phyloP scores from a whole-genome alignment of 2,797 vertebrate species.

The Peromyscus eremicus region DNA sequence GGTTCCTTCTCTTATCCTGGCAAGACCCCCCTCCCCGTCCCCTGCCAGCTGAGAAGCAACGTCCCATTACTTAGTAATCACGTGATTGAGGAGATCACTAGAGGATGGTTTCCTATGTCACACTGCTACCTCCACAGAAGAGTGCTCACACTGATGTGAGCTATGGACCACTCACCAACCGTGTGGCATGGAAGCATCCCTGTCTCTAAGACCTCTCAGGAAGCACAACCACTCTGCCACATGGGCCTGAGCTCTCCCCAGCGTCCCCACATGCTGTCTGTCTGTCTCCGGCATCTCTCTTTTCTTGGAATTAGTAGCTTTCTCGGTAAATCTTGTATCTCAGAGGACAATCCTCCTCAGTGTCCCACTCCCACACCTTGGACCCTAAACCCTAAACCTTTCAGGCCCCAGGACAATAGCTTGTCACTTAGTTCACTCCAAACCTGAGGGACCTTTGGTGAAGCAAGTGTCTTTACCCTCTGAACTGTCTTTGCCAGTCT shows the following conservation, averaged over 20 bases:
- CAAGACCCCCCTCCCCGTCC: not conserved
- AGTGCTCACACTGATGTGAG: not conserved
- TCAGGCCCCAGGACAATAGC: not conserved
- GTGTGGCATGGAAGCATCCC: not conserved
- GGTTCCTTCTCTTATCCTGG: not conserved
- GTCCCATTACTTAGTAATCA: not conserved
- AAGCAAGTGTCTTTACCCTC: not conserved
- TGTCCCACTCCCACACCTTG: too few species aligned
- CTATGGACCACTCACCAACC: not conserved
- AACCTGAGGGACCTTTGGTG: not conserved
- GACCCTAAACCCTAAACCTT: not conserved
- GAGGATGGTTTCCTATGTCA: not conserved
- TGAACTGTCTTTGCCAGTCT: not conserved
- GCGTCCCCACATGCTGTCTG: not conserved
- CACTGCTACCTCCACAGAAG: not conserved
- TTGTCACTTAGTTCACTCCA: too few species aligned
- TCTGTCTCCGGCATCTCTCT: not conserved
- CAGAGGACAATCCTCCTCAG: not conserved
- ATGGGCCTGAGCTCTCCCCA: not conserved
- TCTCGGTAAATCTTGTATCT: not conserved
- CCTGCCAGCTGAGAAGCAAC: not conserved
- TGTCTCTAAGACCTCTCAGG: not conserved
- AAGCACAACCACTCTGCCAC: not conserved
- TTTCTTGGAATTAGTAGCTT: not conserved
- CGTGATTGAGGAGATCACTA: not conserved